Evolutionary conservation across 1,140 invertebrate genomes (phyloP).

Genomic region (Campoletis sonorensis): DNA sequence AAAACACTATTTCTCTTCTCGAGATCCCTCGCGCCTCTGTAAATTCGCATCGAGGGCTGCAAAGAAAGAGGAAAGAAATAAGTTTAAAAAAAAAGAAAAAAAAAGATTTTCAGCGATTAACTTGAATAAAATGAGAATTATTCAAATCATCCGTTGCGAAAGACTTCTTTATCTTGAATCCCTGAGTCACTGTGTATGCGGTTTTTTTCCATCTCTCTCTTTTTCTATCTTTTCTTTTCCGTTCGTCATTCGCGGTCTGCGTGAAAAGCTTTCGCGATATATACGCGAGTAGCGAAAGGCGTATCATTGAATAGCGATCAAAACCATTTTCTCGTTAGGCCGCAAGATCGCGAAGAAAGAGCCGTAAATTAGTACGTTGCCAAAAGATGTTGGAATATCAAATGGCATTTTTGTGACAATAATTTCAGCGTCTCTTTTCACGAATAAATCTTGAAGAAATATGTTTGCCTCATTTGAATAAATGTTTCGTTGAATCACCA

Average conservation of each 20-base stretch:
- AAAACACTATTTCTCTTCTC: slow-evolving; percentile 22
- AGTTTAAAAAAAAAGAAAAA: background rate
- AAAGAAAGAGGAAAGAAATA: background rate
- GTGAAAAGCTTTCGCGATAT: too few species aligned
- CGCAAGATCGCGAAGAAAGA: too few species aligned
- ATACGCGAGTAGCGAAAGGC: too few species aligned
- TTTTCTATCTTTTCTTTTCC: background rate
- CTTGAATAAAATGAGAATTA: slow-evolving; percentile 24
- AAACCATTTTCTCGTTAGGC: background rate
- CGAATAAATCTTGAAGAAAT: too few species aligned
- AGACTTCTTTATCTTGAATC: background rate
- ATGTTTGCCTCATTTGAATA: too few species aligned
- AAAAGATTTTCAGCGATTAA: background rate
- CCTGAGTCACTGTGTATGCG: background rate
- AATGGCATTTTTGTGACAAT: too few species aligned
- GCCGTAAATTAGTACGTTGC: too few species aligned
- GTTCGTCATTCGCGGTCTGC: background rate
- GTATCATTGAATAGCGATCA: background rate
- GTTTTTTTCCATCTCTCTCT: background rate
- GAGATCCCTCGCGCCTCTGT: background rate
- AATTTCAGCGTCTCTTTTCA: too few species aligned
- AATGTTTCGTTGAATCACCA: too few species aligned
- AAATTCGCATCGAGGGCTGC: slow-evolving; percentile 18
- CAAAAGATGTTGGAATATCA: too few species aligned
- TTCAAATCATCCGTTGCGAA: slow-evolving; percentile 7